Evolutionary conservation across 1,140 invertebrate species (phyloP), one percentile per base, ranked within the genome.

Genomic region (Drosophila santomea): DNA sequence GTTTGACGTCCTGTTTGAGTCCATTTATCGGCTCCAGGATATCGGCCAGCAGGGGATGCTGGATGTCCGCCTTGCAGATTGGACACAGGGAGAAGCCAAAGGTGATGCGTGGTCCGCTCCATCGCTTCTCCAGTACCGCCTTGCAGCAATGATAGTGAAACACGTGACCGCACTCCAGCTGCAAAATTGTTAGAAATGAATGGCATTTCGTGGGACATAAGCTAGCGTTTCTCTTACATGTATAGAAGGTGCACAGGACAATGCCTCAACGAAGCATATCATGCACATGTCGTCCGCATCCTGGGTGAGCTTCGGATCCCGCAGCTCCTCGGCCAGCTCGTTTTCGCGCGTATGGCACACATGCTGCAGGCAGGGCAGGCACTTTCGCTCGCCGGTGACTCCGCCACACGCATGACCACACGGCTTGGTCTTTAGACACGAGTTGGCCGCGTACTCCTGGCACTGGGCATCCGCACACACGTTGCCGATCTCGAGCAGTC

Each of bases 241-340:
- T 89, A 99, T 96, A n/a, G 98, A 97, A 14, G 98, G 98, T 0
- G 98, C 98, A 74, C 96, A 98, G 20, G 97, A 96, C 4, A 99
- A 93, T 0, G 98, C 97, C 91, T 99, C 98, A 0, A 97, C 98
- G 92, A 99, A 99, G 91, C 98, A 99, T 69, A 99, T 98, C 97
- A 99, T 99, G 93, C 98, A 99, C 97, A 99, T 99, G 89, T 99
- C 98, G 89, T 99, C 98, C 0, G 97, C 97, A 93, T 99, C 98
- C 93, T 99, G 98, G 28, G 96, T 96, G 14, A 98, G 93, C n/a
- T 91, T 92, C 0, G 93, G 92, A 39, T 93, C 88, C 15, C 82
- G 80, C 47, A 83, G 38, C 62, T 90, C 93, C 88, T 96, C 97
- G 25, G 93, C 91, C 12, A 92, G 86, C 89, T 96, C 96, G 59